Evolutionary conservation across 2,888 invertebrate species (phyloP).

Genomic region (Abscondita cerata): DNA sequence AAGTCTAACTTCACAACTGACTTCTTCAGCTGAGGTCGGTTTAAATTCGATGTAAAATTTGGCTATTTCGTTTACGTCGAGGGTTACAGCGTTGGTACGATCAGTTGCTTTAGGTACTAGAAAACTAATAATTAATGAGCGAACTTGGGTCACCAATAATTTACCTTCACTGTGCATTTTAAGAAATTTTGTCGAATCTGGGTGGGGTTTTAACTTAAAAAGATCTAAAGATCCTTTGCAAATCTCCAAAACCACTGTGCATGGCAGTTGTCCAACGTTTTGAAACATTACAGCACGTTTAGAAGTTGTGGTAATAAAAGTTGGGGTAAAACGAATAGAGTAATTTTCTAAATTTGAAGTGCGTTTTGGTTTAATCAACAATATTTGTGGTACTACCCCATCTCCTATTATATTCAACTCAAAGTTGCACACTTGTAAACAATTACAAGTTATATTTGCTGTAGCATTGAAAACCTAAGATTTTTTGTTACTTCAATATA

Average conservation of each 20-base stretch:
- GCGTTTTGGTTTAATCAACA: slow-evolving; percentile 51
- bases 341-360: slow-evolving; percentile 38
- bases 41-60: slow-evolving; percentile 51
- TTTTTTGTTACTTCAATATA: not conserved
- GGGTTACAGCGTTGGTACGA: slow-evolving; percentile 44
- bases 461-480: not conserved
- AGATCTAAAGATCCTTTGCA: slow-evolving; percentile 43
- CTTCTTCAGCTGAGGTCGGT: slow-evolving; percentile 47
- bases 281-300: slow-evolving; percentile 48
- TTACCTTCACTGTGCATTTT: slow-evolving; percentile 16
- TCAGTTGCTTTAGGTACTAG: slow-evolving; percentile 30
- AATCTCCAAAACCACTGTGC: slow-evolving; percentile 56
- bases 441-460: no score
- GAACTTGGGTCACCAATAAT: not conserved
- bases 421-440: no score
- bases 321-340: slow-evolving; percentile 53
- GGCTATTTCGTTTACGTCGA: slow-evolving; percentile 47
- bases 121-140: slow-evolving; percentile 8
- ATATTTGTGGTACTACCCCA: slow-evolving; percentile 58
- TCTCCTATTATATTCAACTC: slow-evolving; percentile 57
- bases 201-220: slow-evolving; percentile 31
- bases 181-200: slow-evolving; percentile 18
- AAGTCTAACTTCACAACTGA: slow-evolving; percentile 54
- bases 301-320: slow-evolving; percentile 45
- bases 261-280: slow-evolving; percentile 55